Conservation (phyloP, 2,888 invertebrate genomes). For the Drosophila hawaiiensis region DNA sequence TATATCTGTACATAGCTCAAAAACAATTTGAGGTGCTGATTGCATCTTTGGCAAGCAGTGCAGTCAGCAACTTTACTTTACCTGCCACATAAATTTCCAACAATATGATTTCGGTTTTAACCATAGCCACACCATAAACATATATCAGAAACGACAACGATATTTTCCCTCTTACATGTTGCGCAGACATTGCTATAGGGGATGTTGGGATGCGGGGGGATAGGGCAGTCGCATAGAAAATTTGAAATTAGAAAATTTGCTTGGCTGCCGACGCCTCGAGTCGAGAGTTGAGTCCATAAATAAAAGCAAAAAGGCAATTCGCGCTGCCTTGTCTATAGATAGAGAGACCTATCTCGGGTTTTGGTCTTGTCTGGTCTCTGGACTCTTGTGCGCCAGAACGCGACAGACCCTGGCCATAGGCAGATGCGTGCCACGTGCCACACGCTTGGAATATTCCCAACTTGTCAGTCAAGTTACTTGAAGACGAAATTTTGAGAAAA, state of each 20-base stretch:
- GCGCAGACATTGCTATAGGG: conserved; percentile 23
- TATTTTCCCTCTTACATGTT: conserved; percentile 34
- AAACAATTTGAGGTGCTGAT: conserved; percentile 18
- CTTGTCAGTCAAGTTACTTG: conserved; percentile 68
- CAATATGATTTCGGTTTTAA: conserved; percentile 70
- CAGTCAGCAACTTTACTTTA: conserved; percentile 22
- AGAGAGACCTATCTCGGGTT: conserved; percentile 38
- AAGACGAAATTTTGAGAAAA: conserved; percentile 47
- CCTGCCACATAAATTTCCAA: conserved; percentile 65
- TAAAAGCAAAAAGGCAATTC: conserved; percentile 71
- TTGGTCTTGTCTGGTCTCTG: conserved; percentile 47
- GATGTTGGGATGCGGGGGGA: not conserved
- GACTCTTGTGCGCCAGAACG: conserved; percentile 59
- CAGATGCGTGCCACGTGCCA: conserved; percentile 77
- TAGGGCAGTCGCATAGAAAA: conserved; percentile 43
- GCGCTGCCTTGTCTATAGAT: conserved; percentile 66
- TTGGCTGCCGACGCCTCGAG: conserved; percentile 60
- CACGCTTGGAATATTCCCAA: conserved; percentile 57
- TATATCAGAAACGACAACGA: conserved; percentile 71
- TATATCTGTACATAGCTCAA: conserved; percentile 4
- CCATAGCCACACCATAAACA: conserved; percentile 58
- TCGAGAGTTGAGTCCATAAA: conserved; percentile 73
- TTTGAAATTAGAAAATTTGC: conserved; percentile 76
- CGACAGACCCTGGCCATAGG: conserved; percentile 67
- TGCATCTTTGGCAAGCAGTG: conserved; percentile 26